phyloP scores from a whole-genome alignment of 2,888 invertebrate genomes.

The Phania funesta region DNA sequence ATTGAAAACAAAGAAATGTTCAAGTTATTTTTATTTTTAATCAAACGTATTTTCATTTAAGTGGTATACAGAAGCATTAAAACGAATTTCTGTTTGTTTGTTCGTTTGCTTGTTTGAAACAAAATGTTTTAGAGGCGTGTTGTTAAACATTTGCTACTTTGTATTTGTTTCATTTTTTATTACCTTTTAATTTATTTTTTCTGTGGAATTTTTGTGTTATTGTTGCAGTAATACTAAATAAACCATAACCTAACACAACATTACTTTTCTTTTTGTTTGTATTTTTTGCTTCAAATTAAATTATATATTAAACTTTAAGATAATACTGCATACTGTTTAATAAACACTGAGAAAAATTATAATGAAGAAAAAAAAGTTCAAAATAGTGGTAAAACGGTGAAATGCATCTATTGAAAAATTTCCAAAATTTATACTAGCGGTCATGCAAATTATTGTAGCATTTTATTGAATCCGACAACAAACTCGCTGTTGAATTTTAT shows the following conservation, averaged over 20 bases:
- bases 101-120: background rate
- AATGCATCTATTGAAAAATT: background rate
- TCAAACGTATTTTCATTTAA: conserved; percentile 17
- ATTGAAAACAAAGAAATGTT: background rate
- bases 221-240: conserved; percentile 15
- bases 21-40: background rate
- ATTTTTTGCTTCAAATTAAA: background rate
- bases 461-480: too few relatives aligned
- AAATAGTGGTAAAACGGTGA: background rate
- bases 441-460: too few relatives aligned
- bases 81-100: background rate
- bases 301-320: conserved; percentile 15
- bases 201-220: conserved; percentile 5
- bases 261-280: background rate
- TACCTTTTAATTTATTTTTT: conserved; percentile 20
- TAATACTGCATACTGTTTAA: background rate
- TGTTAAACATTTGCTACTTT: conserved; percentile 45
- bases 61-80: background rate
- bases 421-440: too few relatives aligned
- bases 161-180: conserved; percentile 35
- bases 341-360: conserved; percentile 20
- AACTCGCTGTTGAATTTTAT: too few relatives aligned
- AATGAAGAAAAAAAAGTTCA: background rate
- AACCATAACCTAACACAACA: conserved; percentile 63
- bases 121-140: conserved; percentile 45